Evolutionary conservation across 2,888 invertebrate genomes (phyloP).

Genomic region (Aspidiotus destructor): DNA sequence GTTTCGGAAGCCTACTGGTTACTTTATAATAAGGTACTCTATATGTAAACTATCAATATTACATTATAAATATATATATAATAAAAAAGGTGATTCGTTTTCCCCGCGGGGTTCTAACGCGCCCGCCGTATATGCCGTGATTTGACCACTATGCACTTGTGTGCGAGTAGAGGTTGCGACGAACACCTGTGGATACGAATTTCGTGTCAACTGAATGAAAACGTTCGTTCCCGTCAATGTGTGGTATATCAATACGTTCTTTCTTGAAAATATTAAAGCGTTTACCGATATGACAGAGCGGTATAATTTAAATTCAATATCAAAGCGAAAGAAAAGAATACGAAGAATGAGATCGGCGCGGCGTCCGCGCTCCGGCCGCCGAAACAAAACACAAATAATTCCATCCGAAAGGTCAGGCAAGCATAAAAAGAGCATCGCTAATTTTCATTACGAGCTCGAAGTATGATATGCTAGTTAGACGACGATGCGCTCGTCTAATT

Average conservation of each 20-base stretch:
- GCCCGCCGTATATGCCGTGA: not conserved
- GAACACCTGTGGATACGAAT: slow-evolving; percentile 14
- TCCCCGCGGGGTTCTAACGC: slow-evolving; percentile 9
- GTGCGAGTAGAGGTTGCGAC: slow-evolving; percentile 1
- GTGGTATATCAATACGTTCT: slow-evolving; percentile 11
- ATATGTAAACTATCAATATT: slow-evolving; percentile 29
- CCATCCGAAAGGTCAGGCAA: no score
- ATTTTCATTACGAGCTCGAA: no score
- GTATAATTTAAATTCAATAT: slow-evolving; percentile 4
- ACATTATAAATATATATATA: slow-evolving; percentile 16
- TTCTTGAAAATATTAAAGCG: not conserved
- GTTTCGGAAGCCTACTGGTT: slow-evolving; percentile 8
- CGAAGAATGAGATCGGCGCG: no score
- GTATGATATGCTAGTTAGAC: no score
- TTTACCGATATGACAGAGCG: not conserved
- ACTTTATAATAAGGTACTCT: slow-evolving; percentile 28
- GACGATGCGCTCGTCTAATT: no score
- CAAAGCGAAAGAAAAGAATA: not conserved
- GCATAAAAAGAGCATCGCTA: no score
- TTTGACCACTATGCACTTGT: not conserved
- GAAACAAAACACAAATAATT: not conserved
- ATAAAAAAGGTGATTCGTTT: slow-evolving; percentile 13
- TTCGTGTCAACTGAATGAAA: slow-evolving; percentile 15
- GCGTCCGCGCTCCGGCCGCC: not conserved
- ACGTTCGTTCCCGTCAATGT: slow-evolving; percentile 11